Evolutionary conservation across 1,140 invertebrate genomes (phyloP), one percentile per base, ranked within the genome.

Genomic region (Drosophila elegans): DNA sequence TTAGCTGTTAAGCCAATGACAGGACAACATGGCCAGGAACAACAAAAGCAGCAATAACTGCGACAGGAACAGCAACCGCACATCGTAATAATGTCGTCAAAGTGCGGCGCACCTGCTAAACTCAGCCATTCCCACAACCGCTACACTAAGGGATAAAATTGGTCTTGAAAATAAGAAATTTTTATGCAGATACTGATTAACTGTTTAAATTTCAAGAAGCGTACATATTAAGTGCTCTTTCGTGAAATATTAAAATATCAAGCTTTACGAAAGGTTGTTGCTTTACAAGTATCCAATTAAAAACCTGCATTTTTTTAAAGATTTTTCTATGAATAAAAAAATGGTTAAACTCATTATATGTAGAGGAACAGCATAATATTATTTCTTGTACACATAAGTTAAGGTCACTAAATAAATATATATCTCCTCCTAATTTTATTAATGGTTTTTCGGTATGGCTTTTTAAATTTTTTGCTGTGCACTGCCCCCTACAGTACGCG

Each of bases 1-100:
- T 88, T 85, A 82, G 78, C 83, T 82, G 78, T 74, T 86, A 85
- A 86, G 81, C 81, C 74, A 78, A 74, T 54, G 73, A 67, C 76
- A 63, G 61, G 77, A 68, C 74, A 71, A 68, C 60, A 68, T 52
- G 79, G 54, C 68, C 55, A 61, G 61, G 54, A 49, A 27, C 59
- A 62, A 63, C 36, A 74, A 56, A 57, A 60, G 56, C 48, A 55
- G 56, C 42, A 78, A 41, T 36, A 29, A 51, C 25, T 49, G 55
- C 52, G 53, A 56, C 62, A 48, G 51, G 32, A 27, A 36, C 41
- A 62, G 38, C 29, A 48, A 56, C 74, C 42, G 71, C 76, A 79
- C 51, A 67, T 77, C 49, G 64, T 78, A 78, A 85, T 82, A 81
- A 85, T 86, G 74, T 72, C 64, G 57, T 85, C 77, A 66, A 57